Conservation (phyloP, 2,888 invertebrate genomes). For the Polydrusus cervinus region DNA sequence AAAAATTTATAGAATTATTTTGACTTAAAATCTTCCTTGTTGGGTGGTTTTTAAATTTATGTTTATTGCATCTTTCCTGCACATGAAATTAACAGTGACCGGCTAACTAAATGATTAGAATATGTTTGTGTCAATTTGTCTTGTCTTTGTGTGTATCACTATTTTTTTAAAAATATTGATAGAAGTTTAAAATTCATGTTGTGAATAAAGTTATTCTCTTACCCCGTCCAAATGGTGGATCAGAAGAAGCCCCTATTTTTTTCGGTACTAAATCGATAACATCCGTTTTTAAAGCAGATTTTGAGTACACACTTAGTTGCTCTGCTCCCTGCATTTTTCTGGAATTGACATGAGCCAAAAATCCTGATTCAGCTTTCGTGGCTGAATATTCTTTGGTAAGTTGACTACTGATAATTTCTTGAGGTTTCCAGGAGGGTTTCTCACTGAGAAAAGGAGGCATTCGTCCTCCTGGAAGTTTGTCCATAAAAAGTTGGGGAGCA, state of each 20-base stretch:
- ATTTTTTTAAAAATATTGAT: too few relatives aligned
- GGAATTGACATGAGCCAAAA: constrained; percentile 86
- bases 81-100: too few relatives aligned
- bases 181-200: too few relatives aligned
- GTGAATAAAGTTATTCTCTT: neutral
- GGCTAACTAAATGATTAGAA: too few relatives aligned
- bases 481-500: constrained; percentile 89
- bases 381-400: constrained; percentile 75
- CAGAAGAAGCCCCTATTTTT: constrained; percentile 87
- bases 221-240: constrained; percentile 89
- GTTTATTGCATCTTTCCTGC: too few relatives aligned
- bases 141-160: too few relatives aligned
- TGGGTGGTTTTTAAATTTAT: too few relatives aligned
- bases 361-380: constrained; percentile 85
- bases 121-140: too few relatives aligned
- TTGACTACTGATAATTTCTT: constrained; percentile 73
- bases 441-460: constrained; percentile 80
- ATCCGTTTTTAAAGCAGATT: constrained; percentile 86
- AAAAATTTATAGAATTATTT: too few relatives aligned
- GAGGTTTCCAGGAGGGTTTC: constrained; percentile 73
- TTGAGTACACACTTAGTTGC: constrained; percentile 84
- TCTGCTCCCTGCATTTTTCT: constrained; percentile 85
- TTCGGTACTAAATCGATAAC: constrained; percentile 83
- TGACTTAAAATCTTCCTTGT: too few relatives aligned
- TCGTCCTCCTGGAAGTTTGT: constrained; percentile 78